Evolutionary conservation across 2,888 invertebrate species (phyloP), one percentile per base, ranked within the genome.

Genomic region (Lasioglossum lativentre): DNA sequence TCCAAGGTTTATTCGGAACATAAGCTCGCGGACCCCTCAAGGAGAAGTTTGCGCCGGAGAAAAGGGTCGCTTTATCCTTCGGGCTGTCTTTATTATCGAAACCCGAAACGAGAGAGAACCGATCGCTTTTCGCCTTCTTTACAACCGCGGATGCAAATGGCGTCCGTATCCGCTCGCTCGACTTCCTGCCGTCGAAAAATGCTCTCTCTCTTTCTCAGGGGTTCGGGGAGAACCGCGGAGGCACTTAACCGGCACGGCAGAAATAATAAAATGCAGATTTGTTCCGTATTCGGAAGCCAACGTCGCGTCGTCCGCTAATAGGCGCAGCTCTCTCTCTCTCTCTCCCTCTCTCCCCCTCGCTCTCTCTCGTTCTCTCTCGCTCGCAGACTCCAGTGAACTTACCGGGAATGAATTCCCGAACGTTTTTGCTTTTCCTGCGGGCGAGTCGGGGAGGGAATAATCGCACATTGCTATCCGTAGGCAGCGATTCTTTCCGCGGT

Each of bases 131-230:
- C 92, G 91, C 90, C 91, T 91, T 89, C 92, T 93, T 94, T 93
- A 93, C 93, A 93, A 92, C 93, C 93, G 90, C 92, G 92, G 93
- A 95, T 95, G 94, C 94, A 94, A 95, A 95, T 95, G 93, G 83
- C 76, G 90, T 89, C 90, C 93, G 93, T 94, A 93, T 94, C 94
- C 93, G 93, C 88, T 87, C 83, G 88, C 88, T 90, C 85, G 88
- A 89, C 92, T 93, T 94, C 93, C 92, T 92, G 92, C 82, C 74
- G 63, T 19, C 75, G 87, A 87, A 86, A 82, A 78, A 85, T 78
- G 76, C 80, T 45, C 45, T 45, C 45, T 45, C 16, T 34, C 34
- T 34, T 3, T 75, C 72, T 70, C 75, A n/a, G 47, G 70, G 82
- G 75, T 23, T 3, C 73, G 81, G 71, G 66, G 86, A 56, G 85